A percentile compares a stretch with the other conserved stretches of the same genome.
phyloP scores from a whole-genome alignment of 1,140 invertebrate species.

The Gonatopus flavifemur region DNA sequence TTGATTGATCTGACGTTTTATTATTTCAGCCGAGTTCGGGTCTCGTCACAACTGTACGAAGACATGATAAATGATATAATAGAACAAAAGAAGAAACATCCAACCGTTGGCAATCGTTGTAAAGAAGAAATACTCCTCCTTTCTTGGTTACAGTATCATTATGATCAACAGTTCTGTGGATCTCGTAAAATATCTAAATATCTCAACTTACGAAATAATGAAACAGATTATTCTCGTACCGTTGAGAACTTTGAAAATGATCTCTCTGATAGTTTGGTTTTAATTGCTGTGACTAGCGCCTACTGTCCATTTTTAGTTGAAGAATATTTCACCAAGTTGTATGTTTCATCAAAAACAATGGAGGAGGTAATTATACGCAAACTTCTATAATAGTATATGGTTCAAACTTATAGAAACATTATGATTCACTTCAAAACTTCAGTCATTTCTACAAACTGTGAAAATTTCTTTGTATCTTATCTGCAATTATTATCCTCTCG shows the following conservation, averaged over 20 bases:
- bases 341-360: slow-evolving; percentile 26
- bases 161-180: slow-evolving; percentile 19
- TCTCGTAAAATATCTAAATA: no score
- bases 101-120: not conserved
- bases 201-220: slow-evolving; percentile 23
- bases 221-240: slow-evolving; percentile 9
- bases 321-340: slow-evolving; percentile 39
- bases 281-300: slow-evolving; percentile 42
- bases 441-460: no score
- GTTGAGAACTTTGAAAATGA: slow-evolving; percentile 36
- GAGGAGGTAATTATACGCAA: slow-evolving; percentile 30
- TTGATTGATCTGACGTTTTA: no score
- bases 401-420: no score
- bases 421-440: no score
- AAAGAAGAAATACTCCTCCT: slow-evolving; percentile 23
- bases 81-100: no score
- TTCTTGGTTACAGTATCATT: slow-evolving; percentile 32
- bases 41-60: no score
- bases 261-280: slow-evolving; percentile 43
- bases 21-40: no score
- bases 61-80: no score
- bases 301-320: slow-evolving; percentile 50
- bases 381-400: no score
- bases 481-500: no score
- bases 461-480: no score